Base-by-base conservation (phyloP, 23 tunicate genomes). In the Halocynthia roretzi region DNA sequence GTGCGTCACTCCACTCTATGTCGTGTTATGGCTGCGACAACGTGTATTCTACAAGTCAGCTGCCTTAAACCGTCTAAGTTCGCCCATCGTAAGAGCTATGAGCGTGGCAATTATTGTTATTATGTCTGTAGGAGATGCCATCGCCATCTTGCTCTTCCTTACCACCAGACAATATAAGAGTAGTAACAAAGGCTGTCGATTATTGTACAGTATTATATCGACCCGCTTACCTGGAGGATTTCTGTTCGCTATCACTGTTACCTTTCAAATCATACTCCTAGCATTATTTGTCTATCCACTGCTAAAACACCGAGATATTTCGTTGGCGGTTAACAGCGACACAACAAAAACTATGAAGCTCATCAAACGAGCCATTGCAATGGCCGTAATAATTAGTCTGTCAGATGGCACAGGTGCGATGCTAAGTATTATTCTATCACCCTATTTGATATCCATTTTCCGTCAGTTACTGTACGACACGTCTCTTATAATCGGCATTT, bases 1-100 rank as follows among this genome's bases (percentile, higher is more conserved):
- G 7, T 75, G 77, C 8, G 50, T 83, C 14, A 80, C 88, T 52
- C 76, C 81, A 31, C 31, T 89, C 14, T 89, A 89, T 52, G 68
- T 84, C 20, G 88, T 76, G 19, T 81, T 89, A 15, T 89, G 96
- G 96, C 0, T 83, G 56, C 64, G 96, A 48, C 96, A 89, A 56
- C 81, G 96, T 50, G 67, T 52, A 56, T 84, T 89, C 67, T 89
- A 89, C 73, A 68, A 62, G 61, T 54, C 82, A 49, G 76, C 72
- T 0, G 72, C 62, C 10, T 12, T 89, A 31, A 69, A 60, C 54
- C 78, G 70, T 21, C 72, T 80, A 68, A 73, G 58, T 70, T 76
- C 75, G 56, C 67, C 40, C 61, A 20, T 58, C 8, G 51, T 84
- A 8, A 73, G 82, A 0, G 40, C 67, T 49, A 52, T 83, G 40